Base-by-base conservation (phyloP, 2,888 invertebrate genomes). In the Orthosia gothica region DNA sequence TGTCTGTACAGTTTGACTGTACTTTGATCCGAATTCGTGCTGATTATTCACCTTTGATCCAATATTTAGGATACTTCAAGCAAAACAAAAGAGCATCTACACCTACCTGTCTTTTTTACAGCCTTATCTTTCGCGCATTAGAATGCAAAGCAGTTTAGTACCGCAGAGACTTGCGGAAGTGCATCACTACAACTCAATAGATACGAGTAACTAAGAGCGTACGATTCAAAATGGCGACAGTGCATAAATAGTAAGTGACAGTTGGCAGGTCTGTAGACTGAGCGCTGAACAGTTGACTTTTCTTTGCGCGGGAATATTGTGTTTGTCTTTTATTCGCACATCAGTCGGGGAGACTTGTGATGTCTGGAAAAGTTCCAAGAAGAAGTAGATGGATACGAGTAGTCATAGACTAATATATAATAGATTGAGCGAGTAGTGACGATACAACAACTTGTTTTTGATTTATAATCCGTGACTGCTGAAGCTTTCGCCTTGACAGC, bases 281-380 rank as follows among this genome's bases (percentile, higher is more conserved):
- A 40, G 63, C 55, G 52, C 66, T 76, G 71, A 40, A 59, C 55
- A 64, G 63, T 76, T 76, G 23, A 64, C 57, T 64, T 18, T 55
- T 55, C 32, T 55, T 76, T 59, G 63, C 11, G n/a, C 20, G 50
- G 63, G 55, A 66, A 13, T 40, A 47, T 26, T 80, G 49, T 58
- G 15, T 76, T 76, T 81, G 20, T 65, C 26, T 71, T 81, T 71
- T 68, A 57, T 76, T 74, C 26, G 32, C n/a, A 54, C 47, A 68
- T 64, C 55, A 65, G 75, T n/a, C 23, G 50, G 52, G 11, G 62
- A 40, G n/a, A 59, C 20, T 18, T 16, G 40, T 49, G 50, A 32
- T 15, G 15, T 52, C 13, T 61, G 16, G n/a, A 54, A 26, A 45
- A 59, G 52, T 20, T 26, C 12, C 52, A 32, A 18, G 5, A 71